Conservation (phyloP, 2,888 invertebrate genomes). For the Scaptomyza cyrtandrae region DNA sequence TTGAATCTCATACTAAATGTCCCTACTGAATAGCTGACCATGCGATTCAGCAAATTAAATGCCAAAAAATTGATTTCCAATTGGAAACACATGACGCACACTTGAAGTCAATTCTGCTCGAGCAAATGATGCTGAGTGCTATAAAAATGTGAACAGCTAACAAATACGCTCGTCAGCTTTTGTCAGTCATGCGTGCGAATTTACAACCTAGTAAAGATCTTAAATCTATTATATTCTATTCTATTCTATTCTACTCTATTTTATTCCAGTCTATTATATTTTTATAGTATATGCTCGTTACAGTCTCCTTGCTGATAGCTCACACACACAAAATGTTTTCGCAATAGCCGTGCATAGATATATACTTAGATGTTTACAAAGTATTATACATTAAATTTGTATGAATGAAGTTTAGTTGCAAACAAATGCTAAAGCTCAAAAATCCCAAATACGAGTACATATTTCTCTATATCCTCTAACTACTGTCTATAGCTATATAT, state of each 20-base stretch:
- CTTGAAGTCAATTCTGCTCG: not conserved
- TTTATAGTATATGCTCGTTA: conserved; percentile 6
- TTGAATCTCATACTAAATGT: not conserved
- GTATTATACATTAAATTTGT: conserved; percentile 14
- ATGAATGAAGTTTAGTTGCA: conserved; percentile 22
- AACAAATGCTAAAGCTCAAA: conserved; percentile 35
- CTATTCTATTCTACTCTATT: no score
- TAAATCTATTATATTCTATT: not conserved
- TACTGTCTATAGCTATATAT: conserved; percentile 8
- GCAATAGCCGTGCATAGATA: conserved; percentile 1
- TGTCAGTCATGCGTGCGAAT: conserved; percentile 17
- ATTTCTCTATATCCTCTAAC: conserved; percentile 20
- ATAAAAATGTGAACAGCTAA: not conserved
- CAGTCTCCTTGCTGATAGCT: conserved; percentile 11
- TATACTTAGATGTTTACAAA: conserved; percentile 13
- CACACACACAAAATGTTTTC: conserved; percentile 14
- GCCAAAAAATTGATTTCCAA: not conserved
- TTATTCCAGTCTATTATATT: no score
- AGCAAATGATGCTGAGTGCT: conserved; percentile 10
- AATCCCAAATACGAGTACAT: conserved; percentile 22
- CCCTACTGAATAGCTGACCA: not conserved
- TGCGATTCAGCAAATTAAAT: not conserved
- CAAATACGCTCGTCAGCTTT: conserved; percentile 12
- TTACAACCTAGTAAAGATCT: conserved; percentile 11
- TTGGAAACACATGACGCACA: conserved; percentile 4